Evolutionary conservation across 2,888 invertebrate genomes (phyloP), one percentile per base, ranked within the genome.

Genomic region (Hirudinaria manillensis): DNA sequence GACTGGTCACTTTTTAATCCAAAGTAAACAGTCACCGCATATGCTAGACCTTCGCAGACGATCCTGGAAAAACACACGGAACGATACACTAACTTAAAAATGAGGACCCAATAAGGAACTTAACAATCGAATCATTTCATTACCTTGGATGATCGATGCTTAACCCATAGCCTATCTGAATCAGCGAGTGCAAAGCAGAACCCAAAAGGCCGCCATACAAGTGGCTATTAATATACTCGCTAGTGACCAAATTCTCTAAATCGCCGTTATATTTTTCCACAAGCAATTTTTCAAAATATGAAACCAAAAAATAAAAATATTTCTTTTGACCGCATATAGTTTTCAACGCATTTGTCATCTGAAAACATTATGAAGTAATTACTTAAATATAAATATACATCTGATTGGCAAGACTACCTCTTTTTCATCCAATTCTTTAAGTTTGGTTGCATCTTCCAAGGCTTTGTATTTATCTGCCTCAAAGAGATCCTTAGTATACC

Each of bases 291-390:
- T 61, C 61, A 19, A 61, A 61, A n/a, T 61, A 10, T 6, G 61
- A 61, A 61, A 61, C 61, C 61, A 61, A 61, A 61, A 61, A 61
- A 61, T 61, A 61, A 61, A 27, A 61, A 19, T 29, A 24, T 27
- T 24, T 61, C 61, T 61, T 61, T 19, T 61, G 61, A 7, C 61
- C 61, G 13, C 61, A n/a, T 10, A 61, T 4, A 61, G 13, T 29
- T 61, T 29, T 61, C 45, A 29, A 61, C 24, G 21, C 29, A 61
- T 61, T 61, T 61, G 24, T 16, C 61, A 61, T 27, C 29, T 29
- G 24, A 61, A 29, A 61, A 61, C 13, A 61, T 13, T 7, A 56
- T 3, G 27, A 24, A 10, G 7, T 13, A 61, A 61, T 27, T 61
- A 24, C 21, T 16, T 27, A 7, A 61, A 61, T 7, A 16, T 27